Evolutionary conservation across 2,888 invertebrate genomes (phyloP).

Genomic region (Pandemis cinnamomeana): DNA sequence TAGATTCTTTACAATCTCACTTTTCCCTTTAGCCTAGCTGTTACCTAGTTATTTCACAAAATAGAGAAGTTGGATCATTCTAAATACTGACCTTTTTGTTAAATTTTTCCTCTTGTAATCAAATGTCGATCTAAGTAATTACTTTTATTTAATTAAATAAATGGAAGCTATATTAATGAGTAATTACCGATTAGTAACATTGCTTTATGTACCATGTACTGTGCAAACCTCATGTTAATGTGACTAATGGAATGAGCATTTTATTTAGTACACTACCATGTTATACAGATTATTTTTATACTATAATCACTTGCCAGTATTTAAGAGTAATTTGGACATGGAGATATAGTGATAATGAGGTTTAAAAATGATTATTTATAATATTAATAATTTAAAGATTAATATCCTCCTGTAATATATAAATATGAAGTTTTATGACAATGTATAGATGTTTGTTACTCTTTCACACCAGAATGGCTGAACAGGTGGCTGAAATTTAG

Average conservation of each 20-base stretch:
- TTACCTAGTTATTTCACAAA: background rate
- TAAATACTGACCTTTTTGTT: constrained; percentile 34
- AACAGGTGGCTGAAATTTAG: no score
- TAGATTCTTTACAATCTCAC: background rate
- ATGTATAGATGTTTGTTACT: no score
- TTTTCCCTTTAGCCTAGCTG: background rate
- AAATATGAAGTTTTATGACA: no score
- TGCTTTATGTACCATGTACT: background rate
- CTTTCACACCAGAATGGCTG: no score
- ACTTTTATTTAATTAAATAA: background rate
- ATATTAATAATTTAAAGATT: no score
- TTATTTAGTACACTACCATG: background rate
- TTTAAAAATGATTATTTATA: no score
- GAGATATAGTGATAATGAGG: no score
- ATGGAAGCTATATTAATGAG: background rate
- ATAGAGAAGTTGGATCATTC: background rate
- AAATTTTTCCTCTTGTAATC: constrained; percentile 13
- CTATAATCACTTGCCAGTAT: no score
- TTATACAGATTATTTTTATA: no score
- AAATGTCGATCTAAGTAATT: background rate
- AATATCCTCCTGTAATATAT: no score
- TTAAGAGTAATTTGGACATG: no score
- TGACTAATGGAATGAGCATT: no score
- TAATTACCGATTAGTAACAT: background rate
- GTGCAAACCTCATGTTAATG: background rate